Conservation (phyloP, 2,113 vertebrate genomes). For the Hystrix brachyura region DNA sequence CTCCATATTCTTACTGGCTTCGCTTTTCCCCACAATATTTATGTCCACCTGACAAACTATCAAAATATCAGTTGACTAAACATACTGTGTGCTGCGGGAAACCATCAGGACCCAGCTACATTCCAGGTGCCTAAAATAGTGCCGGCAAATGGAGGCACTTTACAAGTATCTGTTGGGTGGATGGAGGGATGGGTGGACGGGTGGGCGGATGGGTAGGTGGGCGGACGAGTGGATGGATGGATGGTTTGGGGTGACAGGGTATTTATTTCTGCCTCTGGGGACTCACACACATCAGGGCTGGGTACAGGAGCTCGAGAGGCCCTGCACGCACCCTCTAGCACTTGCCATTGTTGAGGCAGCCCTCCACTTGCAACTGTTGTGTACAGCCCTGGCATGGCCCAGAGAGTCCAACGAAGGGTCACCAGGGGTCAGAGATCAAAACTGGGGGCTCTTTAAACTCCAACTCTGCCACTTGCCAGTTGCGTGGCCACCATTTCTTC, state of each 20-base stretch:
- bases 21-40: neutral
- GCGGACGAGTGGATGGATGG: neutral
- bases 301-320: neutral
- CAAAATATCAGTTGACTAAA: neutral
- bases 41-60: neutral
- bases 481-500: neutral
- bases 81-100: neutral
- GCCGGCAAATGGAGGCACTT: neutral
- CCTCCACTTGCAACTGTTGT: neutral
- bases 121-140: neutral
- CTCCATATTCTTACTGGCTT: neutral
- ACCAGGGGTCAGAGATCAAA: neutral
- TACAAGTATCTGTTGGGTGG: neutral
- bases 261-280: neutral
- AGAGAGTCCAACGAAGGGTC: neutral
- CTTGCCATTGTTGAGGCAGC: neutral
- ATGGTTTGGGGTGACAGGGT: neutral
- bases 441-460: neutral
- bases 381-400: neutral
- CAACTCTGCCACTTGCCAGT: neutral
- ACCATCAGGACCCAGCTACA: neutral
- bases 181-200: neutral
- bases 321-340: neutral
- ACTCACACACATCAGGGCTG: neutral
- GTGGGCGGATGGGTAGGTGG: neutral